These are phyloP conservation scores for Eurois occulta DNA, from an alignment of 2,888 invertebrate genomes.

Conservation along the genomic window DNA sequence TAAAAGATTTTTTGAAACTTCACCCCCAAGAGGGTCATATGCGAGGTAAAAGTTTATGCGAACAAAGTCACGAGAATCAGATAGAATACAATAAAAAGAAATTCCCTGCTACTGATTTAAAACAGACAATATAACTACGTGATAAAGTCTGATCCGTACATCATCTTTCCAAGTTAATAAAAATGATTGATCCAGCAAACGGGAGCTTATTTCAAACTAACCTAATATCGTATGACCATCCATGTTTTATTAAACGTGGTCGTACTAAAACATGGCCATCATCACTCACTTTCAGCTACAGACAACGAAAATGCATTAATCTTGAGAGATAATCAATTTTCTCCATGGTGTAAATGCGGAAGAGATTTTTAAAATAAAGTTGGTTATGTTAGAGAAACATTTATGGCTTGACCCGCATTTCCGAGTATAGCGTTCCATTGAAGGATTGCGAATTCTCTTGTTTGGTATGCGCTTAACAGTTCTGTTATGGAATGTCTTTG, in stretches of 20 bases:
- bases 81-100: conserved; percentile 9
- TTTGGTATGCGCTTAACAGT: conserved; percentile 12
- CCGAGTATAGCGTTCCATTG: conserved; percentile 31
- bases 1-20: conserved; percentile 37
- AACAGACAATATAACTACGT: conserved; percentile 1
- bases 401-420: conserved; percentile 29
- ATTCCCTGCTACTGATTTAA: neutral
- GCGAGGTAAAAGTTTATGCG: conserved; percentile 4
- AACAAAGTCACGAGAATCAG: conserved; percentile 4
- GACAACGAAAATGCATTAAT: conserved; percentile 65
- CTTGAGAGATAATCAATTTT: conserved; percentile 63
- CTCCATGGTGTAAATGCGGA: conserved; percentile 35
- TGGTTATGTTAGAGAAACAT: conserved; percentile 8
- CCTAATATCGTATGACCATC: conserved; percentile 34
- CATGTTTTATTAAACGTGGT: conserved; percentile 43
- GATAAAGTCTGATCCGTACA: conserved; percentile 11
- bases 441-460: conserved; percentile 20
- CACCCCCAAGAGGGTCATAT: conserved; percentile 2
- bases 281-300: conserved; percentile 62
- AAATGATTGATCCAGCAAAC: conserved; percentile 36
- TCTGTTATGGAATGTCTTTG: conserved; percentile 20
- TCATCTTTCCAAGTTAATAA: conserved; percentile 9
- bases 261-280: conserved; percentile 42
- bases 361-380: conserved; percentile 38
- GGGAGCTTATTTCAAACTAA: conserved; percentile 17